Percentiles rank a stretch among this genome's conserved stretches.
Evolutionary conservation across 1,140 invertebrate species (phyloP).

Genomic region (Micrasema longulum): DNA sequence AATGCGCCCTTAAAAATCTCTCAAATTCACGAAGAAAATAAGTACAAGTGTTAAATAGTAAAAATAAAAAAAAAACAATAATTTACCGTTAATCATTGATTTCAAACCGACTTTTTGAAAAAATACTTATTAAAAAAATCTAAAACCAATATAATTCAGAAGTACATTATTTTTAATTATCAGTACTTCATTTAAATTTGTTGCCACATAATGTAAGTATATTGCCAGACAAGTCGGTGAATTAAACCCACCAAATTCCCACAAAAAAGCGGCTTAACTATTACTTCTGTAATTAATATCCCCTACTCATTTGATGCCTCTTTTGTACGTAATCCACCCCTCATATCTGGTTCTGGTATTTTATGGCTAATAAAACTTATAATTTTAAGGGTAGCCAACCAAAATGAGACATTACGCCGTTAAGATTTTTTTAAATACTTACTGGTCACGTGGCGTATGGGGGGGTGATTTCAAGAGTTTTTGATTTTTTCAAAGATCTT

Average conservation of each 20-base stretch:
- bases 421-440: conserved; percentile 34
- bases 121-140: too few relatives aligned
- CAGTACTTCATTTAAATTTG: not conserved
- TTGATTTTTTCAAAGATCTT: conserved; percentile 27
- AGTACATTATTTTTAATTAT: too few relatives aligned
- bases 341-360: conserved; percentile 32
- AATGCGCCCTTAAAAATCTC: too few relatives aligned
- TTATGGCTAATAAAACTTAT: conserved; percentile 41
- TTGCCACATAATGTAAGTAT: too few relatives aligned
- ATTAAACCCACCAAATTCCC: too few relatives aligned
- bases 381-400: conserved; percentile 31
- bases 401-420: conserved; percentile 40
- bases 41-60: too few relatives aligned
- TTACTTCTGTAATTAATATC: conserved; percentile 35
- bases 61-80: too few relatives aligned
- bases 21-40: too few relatives aligned
- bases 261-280: conserved; percentile 31
- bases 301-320: conserved; percentile 29
- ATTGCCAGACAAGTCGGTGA: too few relatives aligned
- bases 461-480: conserved; percentile 25
- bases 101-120: too few relatives aligned
- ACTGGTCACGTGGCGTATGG: conserved; percentile 39
- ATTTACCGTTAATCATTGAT: too few relatives aligned
- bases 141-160: too few relatives aligned
- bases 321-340: conserved; percentile 27